Base-by-base conservation (phyloP, 2,113 vertebrate genomes). In the Callospermophilus lateralis region DNA sequence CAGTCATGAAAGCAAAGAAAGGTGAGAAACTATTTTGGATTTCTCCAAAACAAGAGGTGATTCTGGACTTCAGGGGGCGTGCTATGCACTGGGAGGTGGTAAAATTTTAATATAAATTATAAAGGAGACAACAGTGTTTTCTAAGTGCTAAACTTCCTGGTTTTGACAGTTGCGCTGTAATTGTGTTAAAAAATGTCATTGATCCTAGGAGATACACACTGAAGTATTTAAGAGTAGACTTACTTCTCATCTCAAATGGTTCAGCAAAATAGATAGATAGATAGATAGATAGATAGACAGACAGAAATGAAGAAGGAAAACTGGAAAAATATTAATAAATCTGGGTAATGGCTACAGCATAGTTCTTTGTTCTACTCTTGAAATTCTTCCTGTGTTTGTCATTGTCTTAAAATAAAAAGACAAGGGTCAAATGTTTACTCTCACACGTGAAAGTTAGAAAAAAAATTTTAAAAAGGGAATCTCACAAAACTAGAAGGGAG, bases 361-460 rank as follows among this genome's bases (percentile, higher is more conserved):
- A 73, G 12, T n/a, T 76, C 58, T 86, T 90, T 37, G 51, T 48
- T 45, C 68, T 55, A 53, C 5, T 90, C 85, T 77, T 68, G 10
- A 17, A 90, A 76, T 93, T 90, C 39, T 84, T 70, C 9, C 3
- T 3, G 28, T 65, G 34, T 65, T 67, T 93, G 39, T 8, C 95
- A 86, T 89, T 84, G 84, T 73, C 91, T 90, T 51, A 88, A 90
- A 96, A 81, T 72, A n/a, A 68, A 80, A 90, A 30, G 11, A 6
- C 61, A 63, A 63, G 61, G 10, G 22, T 63, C 61, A 63, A 28
- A 63, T 63, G 24, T 61, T 61, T 61, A 26, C 58, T 61, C 22
- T 61, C 58, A 61, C 24, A 26, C 26, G 58, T 61, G 58, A 61
- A 61, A 61, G 58, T 61, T 61, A 61, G 22, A 24, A 9, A 24